Conservation (phyloP, 2,888 invertebrate species). For the Saturnia pavonia region DNA sequence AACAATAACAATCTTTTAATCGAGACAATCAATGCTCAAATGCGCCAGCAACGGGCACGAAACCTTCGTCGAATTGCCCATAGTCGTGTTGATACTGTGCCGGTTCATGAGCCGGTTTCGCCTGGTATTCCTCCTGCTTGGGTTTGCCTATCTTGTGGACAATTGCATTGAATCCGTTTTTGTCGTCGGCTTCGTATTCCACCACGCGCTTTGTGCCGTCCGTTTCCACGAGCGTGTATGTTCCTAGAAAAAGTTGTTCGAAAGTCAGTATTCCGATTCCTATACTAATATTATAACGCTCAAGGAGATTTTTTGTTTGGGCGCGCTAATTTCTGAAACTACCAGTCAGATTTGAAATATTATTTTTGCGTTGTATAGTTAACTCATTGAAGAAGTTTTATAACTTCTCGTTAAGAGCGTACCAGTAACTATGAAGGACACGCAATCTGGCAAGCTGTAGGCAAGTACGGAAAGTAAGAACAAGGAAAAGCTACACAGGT, state of each 20-base stretch:
- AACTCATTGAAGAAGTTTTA: too few species aligned
- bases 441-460: too few species aligned
- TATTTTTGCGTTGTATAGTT: too few species aligned
- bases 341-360: too few species aligned
- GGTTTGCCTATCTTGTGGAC: constrained; percentile 80
- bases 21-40: constrained; percentile 56
- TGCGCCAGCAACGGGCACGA: constrained; percentile 56
- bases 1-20: background rate
- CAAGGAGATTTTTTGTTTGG: too few species aligned
- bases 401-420: too few species aligned
- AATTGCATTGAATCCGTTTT: constrained; percentile 82
- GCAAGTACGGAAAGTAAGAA: too few species aligned
- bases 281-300: too few species aligned
- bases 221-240: constrained; percentile 80
- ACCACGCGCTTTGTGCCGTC: constrained; percentile 83
- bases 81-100: constrained; percentile 53
- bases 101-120: constrained; percentile 43
- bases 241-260: constrained; percentile 51
- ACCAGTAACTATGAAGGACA: too few species aligned
- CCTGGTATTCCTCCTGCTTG: constrained; percentile 49
- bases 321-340: too few species aligned
- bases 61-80: constrained; percentile 59
- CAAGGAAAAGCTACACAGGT: too few species aligned
- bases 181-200: constrained; percentile 82
- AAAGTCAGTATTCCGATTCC: too few species aligned